phyloP scores from a whole-genome alignment of 2,113 vertebrate species.

The Apaloderma vittatum region DNA sequence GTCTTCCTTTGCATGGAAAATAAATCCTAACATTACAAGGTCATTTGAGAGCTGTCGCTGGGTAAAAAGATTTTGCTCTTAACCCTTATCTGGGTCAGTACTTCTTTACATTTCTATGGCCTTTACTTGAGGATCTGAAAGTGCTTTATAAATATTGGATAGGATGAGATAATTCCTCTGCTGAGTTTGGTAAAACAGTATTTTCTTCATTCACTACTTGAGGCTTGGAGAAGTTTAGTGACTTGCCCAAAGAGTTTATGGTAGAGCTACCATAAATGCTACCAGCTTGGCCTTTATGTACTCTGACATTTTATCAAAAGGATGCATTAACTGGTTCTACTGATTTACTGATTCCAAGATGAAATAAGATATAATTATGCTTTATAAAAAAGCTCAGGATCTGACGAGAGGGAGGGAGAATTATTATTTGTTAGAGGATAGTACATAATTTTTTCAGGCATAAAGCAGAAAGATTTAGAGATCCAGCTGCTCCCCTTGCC shows the following conservation, averaged over 20 bases:
- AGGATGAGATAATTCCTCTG: not conserved
- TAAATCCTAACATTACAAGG: slow-evolving; percentile 51
- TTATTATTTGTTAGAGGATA: not conserved
- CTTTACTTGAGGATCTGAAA: slow-evolving; percentile 5
- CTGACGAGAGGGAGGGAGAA: not conserved
- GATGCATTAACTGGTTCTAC: not conserved
- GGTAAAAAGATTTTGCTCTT: slow-evolving; percentile 7
- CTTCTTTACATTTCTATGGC: slow-evolving; percentile 16
- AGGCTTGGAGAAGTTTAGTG: not conserved
- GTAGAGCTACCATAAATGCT: not conserved
- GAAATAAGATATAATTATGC: not conserved
- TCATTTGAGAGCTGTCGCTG: slow-evolving; percentile 32
- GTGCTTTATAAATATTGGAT: slow-evolving; percentile 37
- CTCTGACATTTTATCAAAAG: not conserved
- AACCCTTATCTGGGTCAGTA: slow-evolving; percentile 32
- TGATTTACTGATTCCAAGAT: not conserved
- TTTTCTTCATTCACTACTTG: not conserved
- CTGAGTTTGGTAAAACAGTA: not conserved
- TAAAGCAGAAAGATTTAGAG: not conserved
- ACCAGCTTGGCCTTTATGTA: not conserved
- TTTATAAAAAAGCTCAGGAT: slow-evolving; percentile 18
- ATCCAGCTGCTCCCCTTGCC: not conserved
- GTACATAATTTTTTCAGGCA: not conserved
- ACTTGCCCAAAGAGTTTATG: not conserved
- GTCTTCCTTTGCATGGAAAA: slow-evolving; percentile 18